A percentile compares a stretch with the other conserved stretches of the same genome.
phyloP scores from a whole-genome alignment of 2,888 invertebrate species.

The Dasypolia templi region DNA sequence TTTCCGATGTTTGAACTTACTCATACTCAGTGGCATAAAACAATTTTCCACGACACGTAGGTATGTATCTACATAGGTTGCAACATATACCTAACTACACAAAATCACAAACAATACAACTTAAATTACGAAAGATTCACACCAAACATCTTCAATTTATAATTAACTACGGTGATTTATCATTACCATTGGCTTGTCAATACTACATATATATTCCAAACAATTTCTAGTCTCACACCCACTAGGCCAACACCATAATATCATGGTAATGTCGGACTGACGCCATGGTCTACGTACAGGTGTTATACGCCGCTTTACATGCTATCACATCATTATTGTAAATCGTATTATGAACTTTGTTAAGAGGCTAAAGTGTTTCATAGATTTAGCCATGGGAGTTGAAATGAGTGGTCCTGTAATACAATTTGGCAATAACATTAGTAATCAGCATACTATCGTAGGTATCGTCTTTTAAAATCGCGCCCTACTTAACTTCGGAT shows the following conservation, averaged over 20 bases:
- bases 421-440: background rate
- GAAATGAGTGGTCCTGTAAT: background rate
- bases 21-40: background rate
- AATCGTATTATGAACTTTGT: background rate
- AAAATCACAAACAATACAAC: constrained; percentile 21
- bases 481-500: no score
- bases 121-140: constrained; percentile 27
- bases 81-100: background rate
- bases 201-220: constrained; percentile 52
- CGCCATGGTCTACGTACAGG: constrained; percentile 46
- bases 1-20: background rate
- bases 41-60: background rate
- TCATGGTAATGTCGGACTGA: constrained; percentile 56
- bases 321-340: constrained; percentile 42
- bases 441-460: background rate
- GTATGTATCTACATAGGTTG: background rate
- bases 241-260: constrained; percentile 53
- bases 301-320: constrained; percentile 38
- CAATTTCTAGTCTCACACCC: constrained; percentile 62
- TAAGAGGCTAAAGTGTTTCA: background rate
- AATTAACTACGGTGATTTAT: constrained; percentile 46
- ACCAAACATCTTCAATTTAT: constrained; percentile 47
- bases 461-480: no score
- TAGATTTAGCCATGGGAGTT: background rate
- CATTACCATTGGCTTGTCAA: constrained; percentile 54